Evolutionary conservation across 2,888 invertebrate genomes (phyloP), one percentile per base, ranked within the genome.

Genomic region (Acanthopleura granulata): DNA sequence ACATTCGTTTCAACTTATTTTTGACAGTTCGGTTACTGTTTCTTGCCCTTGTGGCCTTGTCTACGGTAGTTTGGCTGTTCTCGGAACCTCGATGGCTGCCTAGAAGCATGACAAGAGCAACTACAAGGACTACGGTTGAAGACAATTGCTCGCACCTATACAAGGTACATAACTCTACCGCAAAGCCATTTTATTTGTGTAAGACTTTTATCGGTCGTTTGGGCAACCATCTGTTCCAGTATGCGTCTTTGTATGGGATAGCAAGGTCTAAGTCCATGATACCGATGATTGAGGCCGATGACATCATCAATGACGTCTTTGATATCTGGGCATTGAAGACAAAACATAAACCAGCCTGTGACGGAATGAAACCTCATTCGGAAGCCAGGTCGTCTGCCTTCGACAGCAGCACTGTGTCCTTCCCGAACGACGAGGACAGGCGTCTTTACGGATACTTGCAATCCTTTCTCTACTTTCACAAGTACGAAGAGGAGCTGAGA

Each of bases 151-250:
- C 40, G 40, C 9, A 40, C 9, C 40, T 40, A 9, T 40, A 40
- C 40, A 40, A 9, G 3, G 4, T 3, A 40, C 40, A 40, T 6
- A 40, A 40, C 40, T 3, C 3, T 6, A 40, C 40, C 9, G 9
- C 40, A 40, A 40, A 12, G 12, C 57, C 6, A 57, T 22, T n/a
- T 57, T 12, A 57, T 22, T 22, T 57, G 57, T 66, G 66, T 27
- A 66, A 66, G 66, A 66, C 22, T 27, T 25, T 66, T 18, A 6
- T 27, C 16, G 66, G 66, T 71, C 16, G 71, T n/a, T 27, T 49
- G 14, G 71, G 71, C n/a, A 71, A 71, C 40, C 71, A 71, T 16
- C 4, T 71, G 71, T 71, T 71, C 49, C 71, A 71, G 50, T 71
- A 71, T 49, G 71, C 71, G 4, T 40, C 71, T n/a, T 9, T 71